Evolutionary conservation across 37 sponge, comb jelly and placozoan species (phyloP).

Genomic region (Diacarnus erythraeanus): DNA sequence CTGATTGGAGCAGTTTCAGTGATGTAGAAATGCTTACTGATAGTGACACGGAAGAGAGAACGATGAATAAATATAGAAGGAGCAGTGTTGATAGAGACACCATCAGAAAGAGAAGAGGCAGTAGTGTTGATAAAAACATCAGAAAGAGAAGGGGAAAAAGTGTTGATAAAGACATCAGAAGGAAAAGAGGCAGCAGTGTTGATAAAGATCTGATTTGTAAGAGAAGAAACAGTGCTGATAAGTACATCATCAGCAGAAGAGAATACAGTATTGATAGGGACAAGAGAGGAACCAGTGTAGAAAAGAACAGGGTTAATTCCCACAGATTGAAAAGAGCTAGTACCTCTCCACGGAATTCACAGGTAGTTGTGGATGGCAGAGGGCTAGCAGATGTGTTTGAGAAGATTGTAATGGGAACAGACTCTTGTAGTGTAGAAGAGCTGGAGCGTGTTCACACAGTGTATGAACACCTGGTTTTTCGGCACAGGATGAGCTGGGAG

Average conservation of each 20-base stretch:
- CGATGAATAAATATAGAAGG: too few species aligned
- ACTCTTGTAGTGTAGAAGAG: conserved; percentile 27
- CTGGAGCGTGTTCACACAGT: conserved; percentile 51
- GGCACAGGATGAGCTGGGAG: conserved; percentile 50
- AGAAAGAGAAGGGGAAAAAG: too few species aligned
- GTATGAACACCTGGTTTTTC: conserved; percentile 59
- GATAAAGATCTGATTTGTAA: neutral
- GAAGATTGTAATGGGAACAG: conserved; percentile 30
- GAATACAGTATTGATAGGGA: neutral
- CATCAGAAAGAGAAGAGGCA: too few species aligned
- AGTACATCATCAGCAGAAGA: neutral
- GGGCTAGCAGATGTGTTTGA: conserved; percentile 36
- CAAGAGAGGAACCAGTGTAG: neutral
- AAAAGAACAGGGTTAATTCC: too few species aligned
- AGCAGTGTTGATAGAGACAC: too few species aligned
- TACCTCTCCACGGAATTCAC: neutral
- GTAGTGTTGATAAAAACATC: too few species aligned
- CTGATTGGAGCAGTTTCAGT: too few species aligned
- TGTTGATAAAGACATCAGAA: too few species aligned
- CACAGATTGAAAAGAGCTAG: neutral
- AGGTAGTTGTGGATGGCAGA: conserved; percentile 25
- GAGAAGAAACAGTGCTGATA: neutral
- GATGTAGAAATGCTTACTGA: too few species aligned
- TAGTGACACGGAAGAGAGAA: too few species aligned
- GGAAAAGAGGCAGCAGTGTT: too few species aligned